Conservation (phyloP, 1,140 invertebrate genomes). For the Piezodorus guildinii region DNA sequence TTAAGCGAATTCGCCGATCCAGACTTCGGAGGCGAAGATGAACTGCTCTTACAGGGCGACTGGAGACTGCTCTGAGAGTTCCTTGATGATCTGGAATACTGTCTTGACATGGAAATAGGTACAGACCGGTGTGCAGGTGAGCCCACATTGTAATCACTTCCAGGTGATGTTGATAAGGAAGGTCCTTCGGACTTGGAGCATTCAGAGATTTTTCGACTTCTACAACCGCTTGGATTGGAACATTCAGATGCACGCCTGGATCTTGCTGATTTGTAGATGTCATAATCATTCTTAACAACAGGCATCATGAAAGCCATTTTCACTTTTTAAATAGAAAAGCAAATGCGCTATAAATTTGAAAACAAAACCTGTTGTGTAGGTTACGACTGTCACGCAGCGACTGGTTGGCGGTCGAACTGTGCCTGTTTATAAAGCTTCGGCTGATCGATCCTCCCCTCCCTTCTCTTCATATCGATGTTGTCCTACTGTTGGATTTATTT, state of each 20-base stretch:
- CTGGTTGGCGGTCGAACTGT: not conserved
- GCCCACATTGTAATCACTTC: conserved; percentile 47
- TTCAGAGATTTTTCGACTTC: conserved; percentile 65
- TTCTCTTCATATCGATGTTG: not conserved
- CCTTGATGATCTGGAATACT: conserved; percentile 44
- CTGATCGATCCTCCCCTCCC: conserved; percentile 7
- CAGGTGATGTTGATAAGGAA: conserved; percentile 51
- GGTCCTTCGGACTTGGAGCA: conserved; percentile 65
- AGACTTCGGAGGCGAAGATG: conserved; percentile 48
- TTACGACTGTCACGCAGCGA: not conserved
- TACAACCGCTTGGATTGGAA: conserved; percentile 49
- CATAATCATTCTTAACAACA: conserved; percentile 82
- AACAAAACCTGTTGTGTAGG: not conserved
- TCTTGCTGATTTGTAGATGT: conserved; percentile 76
- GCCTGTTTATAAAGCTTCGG: not conserved
- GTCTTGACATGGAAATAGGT: conserved; percentile 41
- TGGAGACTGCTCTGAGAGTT: conserved; percentile 45
- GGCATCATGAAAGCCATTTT: conserved; percentile 89
- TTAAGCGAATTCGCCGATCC: conserved; percentile 51
- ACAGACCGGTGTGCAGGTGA: conserved; percentile 51
- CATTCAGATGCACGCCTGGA: conserved; percentile 60
- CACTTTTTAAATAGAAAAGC: not conserved
- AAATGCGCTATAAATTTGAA: not conserved
- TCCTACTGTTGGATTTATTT: no score
- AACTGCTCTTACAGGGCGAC: conserved; percentile 41